phyloP scores from a whole-genome alignment of 2,888 invertebrate species.

The Barypeithes pellucidus region DNA sequence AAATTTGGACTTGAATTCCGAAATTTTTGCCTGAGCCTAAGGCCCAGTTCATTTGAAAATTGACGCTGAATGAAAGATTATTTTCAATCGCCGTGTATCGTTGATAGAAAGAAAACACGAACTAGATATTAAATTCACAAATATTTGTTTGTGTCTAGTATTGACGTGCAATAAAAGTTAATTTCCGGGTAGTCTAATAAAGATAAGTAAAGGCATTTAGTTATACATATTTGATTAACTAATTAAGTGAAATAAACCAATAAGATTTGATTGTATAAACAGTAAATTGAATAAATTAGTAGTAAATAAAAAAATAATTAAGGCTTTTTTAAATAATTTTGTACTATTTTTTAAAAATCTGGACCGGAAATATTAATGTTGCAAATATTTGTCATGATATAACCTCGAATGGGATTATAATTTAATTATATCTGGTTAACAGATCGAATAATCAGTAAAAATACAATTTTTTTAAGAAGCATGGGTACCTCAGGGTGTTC shows the following conservation, averaged over 20 bases:
- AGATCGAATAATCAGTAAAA: too few relatives aligned
- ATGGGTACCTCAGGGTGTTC: too few relatives aligned
- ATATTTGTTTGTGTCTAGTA: background rate
- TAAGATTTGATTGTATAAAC: background rate
- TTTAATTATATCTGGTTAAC: too few relatives aligned
- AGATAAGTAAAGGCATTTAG: background rate
- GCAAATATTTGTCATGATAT: background rate
- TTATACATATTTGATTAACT: background rate
- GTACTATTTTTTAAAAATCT: background rate
- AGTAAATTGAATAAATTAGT: background rate
- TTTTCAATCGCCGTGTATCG: too few relatives aligned
- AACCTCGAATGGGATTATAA: background rate
- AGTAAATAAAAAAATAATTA: background rate
- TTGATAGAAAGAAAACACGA: background rate
- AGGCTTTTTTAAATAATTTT: background rate
- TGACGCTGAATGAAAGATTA: too few relatives aligned
- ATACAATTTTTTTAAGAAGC: too few relatives aligned
- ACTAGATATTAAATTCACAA: background rate
- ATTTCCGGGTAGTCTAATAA: background rate
- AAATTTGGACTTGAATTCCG: too few relatives aligned
- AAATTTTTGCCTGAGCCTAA: too few relatives aligned
- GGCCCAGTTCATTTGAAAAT: too few relatives aligned
- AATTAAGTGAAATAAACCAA: background rate
- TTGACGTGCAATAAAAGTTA: background rate
- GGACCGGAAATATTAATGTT: constrained; percentile 5